phyloP scores from a whole-genome alignment of 2,797 vertebrate species.

The Pangasius macronema region DNA sequence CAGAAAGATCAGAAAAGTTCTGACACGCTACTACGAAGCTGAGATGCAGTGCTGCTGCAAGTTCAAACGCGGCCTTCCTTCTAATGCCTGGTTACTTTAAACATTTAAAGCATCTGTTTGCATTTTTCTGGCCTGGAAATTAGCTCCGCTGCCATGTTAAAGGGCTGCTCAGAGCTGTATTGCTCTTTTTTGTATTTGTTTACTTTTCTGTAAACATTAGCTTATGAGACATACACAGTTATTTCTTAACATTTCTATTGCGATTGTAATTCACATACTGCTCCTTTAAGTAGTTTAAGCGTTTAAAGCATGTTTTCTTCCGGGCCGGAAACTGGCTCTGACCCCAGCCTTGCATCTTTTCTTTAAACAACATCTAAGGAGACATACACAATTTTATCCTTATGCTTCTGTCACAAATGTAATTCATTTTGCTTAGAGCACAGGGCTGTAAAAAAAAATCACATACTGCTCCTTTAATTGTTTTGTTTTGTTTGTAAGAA shows the following conservation, averaged over 20 bases:
- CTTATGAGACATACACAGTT: not conserved
- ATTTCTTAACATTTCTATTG: not conserved
- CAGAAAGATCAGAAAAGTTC: not conserved
- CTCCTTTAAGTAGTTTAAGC: not conserved
- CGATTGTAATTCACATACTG: not conserved
- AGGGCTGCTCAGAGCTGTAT: not conserved
- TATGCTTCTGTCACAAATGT: not conserved
- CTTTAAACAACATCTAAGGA: not conserved
- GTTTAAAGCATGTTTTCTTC: not conserved
- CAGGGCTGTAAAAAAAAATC: not conserved
- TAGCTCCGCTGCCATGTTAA: not conserved
- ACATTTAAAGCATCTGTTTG: not conserved
- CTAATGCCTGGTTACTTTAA: not conserved
- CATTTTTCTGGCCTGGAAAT: not conserved
- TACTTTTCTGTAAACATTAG: not conserved
- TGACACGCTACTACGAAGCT: not conserved
- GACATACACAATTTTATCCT: not conserved
- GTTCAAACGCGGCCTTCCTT: not conserved
- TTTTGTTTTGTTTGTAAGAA: not conserved
- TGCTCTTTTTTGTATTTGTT: too few species aligned
- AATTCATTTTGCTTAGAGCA: not conserved
- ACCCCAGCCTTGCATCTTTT: accelerated
- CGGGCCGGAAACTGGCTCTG: not conserved
- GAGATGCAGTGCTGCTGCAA: not conserved
- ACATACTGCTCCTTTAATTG: not conserved